Evolutionary conservation across 1,140 invertebrate genomes (phyloP).

Genomic region (Drosophila burlai): DNA sequence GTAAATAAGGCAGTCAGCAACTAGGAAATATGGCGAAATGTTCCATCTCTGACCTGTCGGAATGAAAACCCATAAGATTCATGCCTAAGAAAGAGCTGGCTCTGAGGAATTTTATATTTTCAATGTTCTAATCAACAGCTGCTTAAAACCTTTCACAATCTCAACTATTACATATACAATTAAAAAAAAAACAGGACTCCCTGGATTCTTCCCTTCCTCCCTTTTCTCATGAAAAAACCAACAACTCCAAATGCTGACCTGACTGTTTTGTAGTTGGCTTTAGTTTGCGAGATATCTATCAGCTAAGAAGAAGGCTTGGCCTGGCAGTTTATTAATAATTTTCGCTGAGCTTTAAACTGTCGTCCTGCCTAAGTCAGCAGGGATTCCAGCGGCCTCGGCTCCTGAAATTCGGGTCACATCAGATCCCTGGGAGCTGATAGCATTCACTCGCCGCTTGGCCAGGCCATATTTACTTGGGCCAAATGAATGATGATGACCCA

Average conservation of each 20-base stretch:
- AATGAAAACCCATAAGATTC: background rate
- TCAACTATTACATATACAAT: conserved; percentile 1
- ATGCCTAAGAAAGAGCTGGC: background rate
- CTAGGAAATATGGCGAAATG: too few relatives aligned
- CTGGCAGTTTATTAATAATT: conserved; percentile 36
- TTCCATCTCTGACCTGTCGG: background rate
- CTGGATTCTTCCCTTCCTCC: background rate
- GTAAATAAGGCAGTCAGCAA: too few relatives aligned
- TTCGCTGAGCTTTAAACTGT: conserved; percentile 38
- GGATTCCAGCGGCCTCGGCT: conserved; percentile 6
- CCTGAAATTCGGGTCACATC: conserved; percentile 72
- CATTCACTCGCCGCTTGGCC: conserved; percentile 48
- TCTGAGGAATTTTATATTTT: conserved; percentile 8
- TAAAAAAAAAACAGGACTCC: too few relatives aligned
- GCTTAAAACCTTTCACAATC: conserved; percentile 3
- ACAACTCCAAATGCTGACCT: conserved; percentile 18
- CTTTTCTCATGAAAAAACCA: conserved; percentile 4
- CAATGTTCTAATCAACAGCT: conserved; percentile 26
- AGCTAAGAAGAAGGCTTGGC: conserved; percentile 3
- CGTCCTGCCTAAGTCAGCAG: conserved; percentile 29
- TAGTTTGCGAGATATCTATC: conserved; percentile 2
- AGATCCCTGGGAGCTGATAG: conserved; percentile 66
- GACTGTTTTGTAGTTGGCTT: background rate
- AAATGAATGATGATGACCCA: conserved; percentile 78
- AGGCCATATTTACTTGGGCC: conserved; percentile 65